A percentile compares a stretch with the other conserved stretches of the same genome.
phyloP scores from a whole-genome alignment of 92 coral and sea anemone genomes.

The Porites divaricata region DNA sequence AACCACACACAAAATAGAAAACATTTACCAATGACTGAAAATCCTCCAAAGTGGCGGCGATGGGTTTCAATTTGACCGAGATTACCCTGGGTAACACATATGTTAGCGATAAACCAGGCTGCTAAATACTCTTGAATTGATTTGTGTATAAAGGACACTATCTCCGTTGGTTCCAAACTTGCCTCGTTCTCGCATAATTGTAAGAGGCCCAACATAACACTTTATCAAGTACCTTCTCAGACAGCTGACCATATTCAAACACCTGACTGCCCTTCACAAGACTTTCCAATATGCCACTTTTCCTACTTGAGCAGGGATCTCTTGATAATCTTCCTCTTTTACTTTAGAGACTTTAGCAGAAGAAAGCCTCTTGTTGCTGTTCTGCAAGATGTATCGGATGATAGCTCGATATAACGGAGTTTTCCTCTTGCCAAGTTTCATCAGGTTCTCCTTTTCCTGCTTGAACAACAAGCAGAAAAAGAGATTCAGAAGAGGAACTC shows the following conservation, averaged over 20 bases:
- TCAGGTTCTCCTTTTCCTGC: background rate
- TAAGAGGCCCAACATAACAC: slow-evolving; percentile 27
- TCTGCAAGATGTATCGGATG: slow-evolving; percentile 5
- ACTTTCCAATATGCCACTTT: slow-evolving; percentile 42
- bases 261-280: slow-evolving; percentile 19
- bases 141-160: slow-evolving; percentile 52
- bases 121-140: slow-evolving; percentile 44
- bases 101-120: slow-evolving; percentile 34
- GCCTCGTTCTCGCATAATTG: slow-evolving; percentile 6
- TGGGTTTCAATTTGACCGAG: slow-evolving; percentile 5
- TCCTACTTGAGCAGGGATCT: slow-evolving; percentile 8
- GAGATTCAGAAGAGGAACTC: slow-evolving; percentile 23
- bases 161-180: slow-evolving; percentile 13
- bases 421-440: background rate
- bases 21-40: background rate
- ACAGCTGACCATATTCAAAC: slow-evolving; percentile 41
- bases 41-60: background rate
- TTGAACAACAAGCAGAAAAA: slow-evolving; percentile 40
- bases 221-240: slow-evolving; percentile 6
- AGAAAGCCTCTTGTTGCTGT: background rate
- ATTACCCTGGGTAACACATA: slow-evolving; percentile 15
- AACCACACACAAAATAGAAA: slow-evolving; percentile 26
- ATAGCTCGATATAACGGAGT: slow-evolving; percentile 17
- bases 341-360: background rate
- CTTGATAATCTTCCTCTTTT: slow-evolving; percentile 10